These are phyloP conservation scores for Microtus ochrogaster DNA, from an alignment of 2,113 vertebrate species.

Conservation along the genomic window DNA sequence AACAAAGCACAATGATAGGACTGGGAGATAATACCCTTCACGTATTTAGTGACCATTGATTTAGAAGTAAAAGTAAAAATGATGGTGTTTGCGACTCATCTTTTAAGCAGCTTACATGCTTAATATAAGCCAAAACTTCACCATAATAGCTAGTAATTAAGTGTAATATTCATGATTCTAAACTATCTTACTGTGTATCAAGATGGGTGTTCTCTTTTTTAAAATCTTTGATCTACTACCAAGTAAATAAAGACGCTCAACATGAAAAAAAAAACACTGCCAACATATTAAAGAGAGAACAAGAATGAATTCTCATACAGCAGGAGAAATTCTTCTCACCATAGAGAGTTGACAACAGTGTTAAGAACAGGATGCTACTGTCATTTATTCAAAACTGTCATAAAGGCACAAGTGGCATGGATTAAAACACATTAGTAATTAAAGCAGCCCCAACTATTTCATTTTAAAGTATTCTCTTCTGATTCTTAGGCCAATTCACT, in stretches of 20 bases:
- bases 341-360: neutral
- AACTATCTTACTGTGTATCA: neutral
- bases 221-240: constrained; percentile 27
- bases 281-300: constrained; percentile 48
- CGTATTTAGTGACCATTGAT: neutral
- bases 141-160: constrained; percentile 46
- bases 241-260: neutral
- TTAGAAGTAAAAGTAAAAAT: constrained; percentile 21
- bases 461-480: constrained; percentile 29
- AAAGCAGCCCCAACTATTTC: constrained; percentile 65
- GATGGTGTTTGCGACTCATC: neutral
- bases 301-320: neutral
- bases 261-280: neutral
- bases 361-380: constrained; percentile 46
- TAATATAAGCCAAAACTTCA: neutral
- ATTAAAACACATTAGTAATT: constrained; percentile 72
- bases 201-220: constrained; percentile 19
- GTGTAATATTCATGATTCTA: constrained; percentile 16
- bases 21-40: neutral
- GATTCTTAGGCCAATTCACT: constrained; percentile 59
- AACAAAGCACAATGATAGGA: neutral
- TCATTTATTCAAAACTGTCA: constrained; percentile 65
- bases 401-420: neutral
- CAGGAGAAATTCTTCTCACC: constrained; percentile 67
- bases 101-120: constrained; percentile 13